These are phyloP conservation scores for Epinephelus fuscoguttatus DNA, from an alignment of 2,113 vertebrate species.

Conservation along the genomic window DNA sequence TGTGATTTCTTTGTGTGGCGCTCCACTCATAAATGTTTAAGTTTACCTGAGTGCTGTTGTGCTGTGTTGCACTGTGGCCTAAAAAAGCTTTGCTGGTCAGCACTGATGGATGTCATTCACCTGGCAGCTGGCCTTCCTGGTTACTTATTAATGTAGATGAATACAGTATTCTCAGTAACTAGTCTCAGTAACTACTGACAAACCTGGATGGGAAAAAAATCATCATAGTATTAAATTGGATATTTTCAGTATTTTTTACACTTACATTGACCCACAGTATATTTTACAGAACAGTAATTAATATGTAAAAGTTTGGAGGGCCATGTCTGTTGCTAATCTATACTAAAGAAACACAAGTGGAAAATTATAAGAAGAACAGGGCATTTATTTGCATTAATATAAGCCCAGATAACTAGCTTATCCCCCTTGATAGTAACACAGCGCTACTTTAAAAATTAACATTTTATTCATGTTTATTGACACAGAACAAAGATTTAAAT, in stretches of 20 bases:
- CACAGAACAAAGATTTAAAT: too few relatives aligned
- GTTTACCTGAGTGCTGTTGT: conserved; percentile 38
- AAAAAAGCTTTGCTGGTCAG: conserved; percentile 13
- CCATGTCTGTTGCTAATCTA: neutral
- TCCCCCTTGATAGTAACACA: too few relatives aligned
- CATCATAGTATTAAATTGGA: neutral
- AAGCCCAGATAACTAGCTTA: neutral
- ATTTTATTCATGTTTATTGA: too few relatives aligned
- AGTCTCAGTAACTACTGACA: neutral
- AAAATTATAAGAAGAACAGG: neutral
- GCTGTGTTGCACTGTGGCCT: conserved; percentile 10
- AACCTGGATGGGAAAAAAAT: neutral
- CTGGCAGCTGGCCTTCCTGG: neutral
- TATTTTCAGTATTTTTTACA: neutral
- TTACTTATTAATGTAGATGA: neutral
- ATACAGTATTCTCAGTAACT: neutral
- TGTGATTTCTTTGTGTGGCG: neutral
- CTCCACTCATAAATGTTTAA: conserved; percentile 56
- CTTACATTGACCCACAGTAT: neutral
- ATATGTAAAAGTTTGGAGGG: neutral
- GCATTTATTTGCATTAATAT: neutral
- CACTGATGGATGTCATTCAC: conserved; percentile 1
- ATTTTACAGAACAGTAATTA: neutral
- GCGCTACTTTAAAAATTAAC: too few relatives aligned
- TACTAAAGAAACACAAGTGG: neutral